Evolutionary conservation across 2,888 invertebrate genomes (phyloP).

Genomic region (Pseudococcus viburni): DNA sequence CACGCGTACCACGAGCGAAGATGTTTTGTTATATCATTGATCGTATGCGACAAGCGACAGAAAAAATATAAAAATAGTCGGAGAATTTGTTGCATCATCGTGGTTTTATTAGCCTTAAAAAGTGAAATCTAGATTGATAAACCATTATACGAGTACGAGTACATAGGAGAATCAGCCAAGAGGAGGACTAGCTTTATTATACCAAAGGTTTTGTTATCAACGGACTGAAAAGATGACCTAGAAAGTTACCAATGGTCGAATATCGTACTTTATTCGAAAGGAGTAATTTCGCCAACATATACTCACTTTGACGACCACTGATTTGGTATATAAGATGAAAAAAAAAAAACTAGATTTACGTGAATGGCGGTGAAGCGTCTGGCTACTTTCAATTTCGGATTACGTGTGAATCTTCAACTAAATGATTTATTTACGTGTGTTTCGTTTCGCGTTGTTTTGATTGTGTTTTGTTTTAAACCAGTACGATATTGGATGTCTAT

Average conservation of each 20-base stretch:
- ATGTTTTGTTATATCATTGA: conserved; percentile 43
- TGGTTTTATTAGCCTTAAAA: conserved; percentile 31
- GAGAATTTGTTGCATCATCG: conserved; percentile 45
- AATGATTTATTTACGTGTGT: conserved; percentile 6
- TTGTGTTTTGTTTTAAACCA: background rate
- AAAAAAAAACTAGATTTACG: conserved; percentile 37
- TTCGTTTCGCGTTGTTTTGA: background rate
- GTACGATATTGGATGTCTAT: background rate
- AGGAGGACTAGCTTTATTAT: conserved; percentile 6
- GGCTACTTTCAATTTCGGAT: conserved; percentile 55
- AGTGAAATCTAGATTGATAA: conserved; percentile 52
- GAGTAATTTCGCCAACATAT: background rate
- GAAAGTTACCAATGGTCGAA: conserved; percentile 22
- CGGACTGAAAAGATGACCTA: conserved; percentile 26
- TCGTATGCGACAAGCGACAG: background rate
- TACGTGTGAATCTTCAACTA: conserved; percentile 32
- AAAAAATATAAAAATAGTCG: conserved; percentile 28
- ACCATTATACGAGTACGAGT: conserved; percentile 1
- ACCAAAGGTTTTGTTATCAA: conserved; percentile 36
- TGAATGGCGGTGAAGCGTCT: background rate
- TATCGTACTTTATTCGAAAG: background rate
- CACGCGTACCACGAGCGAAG: background rate
- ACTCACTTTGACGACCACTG: conserved; percentile 23
- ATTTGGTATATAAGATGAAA: background rate
- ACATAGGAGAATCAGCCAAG: background rate